These are phyloP conservation scores for Alexandromys oeconomus DNA, from an alignment of 2,797 vertebrate species.

Conservation along the genomic window DNA sequence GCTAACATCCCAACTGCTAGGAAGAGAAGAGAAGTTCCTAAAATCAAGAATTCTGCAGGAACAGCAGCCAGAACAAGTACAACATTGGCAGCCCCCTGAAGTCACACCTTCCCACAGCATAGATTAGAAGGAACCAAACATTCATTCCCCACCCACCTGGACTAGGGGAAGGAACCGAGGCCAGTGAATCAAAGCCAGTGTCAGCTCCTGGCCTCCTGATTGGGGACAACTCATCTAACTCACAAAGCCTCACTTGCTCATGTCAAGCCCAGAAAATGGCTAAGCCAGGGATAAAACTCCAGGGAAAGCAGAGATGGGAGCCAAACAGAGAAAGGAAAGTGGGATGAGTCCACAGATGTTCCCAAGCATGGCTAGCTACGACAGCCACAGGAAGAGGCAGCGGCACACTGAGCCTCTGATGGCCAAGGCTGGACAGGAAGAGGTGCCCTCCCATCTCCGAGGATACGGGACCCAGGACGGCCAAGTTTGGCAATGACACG, in stretches of 20 bases:
- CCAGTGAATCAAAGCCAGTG: background rate
- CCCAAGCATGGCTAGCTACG: background rate
- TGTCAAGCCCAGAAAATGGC: background rate
- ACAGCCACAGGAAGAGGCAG: background rate
- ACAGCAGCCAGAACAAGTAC: background rate
- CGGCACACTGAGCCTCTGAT: fast-evolving
- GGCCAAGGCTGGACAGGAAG: background rate
- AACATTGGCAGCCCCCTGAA: background rate
- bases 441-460: background rate
- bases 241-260: background rate
- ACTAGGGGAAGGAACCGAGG: background rate
- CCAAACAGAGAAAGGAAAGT: background rate
- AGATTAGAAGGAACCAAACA: background rate
- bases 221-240: background rate
- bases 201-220: background rate
- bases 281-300: background rate
- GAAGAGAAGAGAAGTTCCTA: background rate
- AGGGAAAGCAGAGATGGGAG: background rate
- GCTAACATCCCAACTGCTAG: background rate
- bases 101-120: background rate
- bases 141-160: background rate
- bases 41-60: background rate
- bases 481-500: fast-evolving
- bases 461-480: background rate
- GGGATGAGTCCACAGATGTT: background rate